Conservation (phyloP, 1,140 invertebrate species). For the Philotrypesis tridentata region DNA sequence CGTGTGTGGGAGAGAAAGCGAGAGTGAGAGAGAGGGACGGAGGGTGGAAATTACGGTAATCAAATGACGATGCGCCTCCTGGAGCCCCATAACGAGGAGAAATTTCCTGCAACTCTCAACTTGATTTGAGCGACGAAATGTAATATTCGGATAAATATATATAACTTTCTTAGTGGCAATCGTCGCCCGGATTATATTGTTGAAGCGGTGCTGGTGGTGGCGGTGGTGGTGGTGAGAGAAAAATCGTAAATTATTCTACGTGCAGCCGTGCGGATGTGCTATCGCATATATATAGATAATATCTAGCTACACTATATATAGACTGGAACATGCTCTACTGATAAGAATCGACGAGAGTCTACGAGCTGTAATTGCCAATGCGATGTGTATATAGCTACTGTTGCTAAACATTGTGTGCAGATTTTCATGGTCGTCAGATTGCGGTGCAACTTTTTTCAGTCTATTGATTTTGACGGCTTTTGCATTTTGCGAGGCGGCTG, state of each 20-base stretch:
- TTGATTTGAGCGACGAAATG: constrained; percentile 5
- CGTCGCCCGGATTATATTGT: neutral
- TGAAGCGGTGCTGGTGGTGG: neutral
- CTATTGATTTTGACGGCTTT: no score
- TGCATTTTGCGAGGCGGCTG: no score
- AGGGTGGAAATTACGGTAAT: neutral
- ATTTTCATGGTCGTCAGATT: neutral
- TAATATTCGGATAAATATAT: neutral
- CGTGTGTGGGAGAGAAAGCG: neutral
- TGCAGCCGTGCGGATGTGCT: neutral
- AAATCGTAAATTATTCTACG: neutral
- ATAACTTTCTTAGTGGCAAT: neutral
- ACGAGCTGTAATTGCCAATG: neutral
- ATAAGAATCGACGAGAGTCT: neutral
- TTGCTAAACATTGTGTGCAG: neutral
- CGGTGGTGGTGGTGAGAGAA: neutral
- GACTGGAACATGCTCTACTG: neutral
- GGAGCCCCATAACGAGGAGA: neutral
- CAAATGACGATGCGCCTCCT: constrained; percentile 32
- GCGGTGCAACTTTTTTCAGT: neutral
- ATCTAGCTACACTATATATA: neutral
- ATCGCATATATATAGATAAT: neutral
- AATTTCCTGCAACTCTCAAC: constrained; percentile 38
- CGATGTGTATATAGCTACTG: neutral
- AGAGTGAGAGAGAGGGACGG: neutral